Conservation (phyloP, 1,140 invertebrate species). For the Brachionus manjavacas region DNA sequence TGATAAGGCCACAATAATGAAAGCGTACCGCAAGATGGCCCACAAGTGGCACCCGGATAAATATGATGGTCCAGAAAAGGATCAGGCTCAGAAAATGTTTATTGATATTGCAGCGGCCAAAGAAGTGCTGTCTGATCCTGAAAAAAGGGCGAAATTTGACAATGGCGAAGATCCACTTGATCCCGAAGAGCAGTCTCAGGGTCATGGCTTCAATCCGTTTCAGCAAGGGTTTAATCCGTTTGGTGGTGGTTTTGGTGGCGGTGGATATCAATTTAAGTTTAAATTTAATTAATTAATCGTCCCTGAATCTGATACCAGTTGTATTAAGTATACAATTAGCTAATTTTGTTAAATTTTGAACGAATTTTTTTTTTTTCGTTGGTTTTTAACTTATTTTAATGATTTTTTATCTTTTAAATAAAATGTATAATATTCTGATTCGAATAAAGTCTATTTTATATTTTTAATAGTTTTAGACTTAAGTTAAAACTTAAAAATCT, state of each 20-base stretch:
- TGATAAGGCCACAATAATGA: constrained; percentile 88
- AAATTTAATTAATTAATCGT: constrained; percentile 64
- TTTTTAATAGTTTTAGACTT: too few species aligned
- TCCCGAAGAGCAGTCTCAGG: constrained; percentile 69
- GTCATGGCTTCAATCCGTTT: constrained; percentile 58
- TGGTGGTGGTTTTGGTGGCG: constrained; percentile 59
- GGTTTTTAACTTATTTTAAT: background rate
- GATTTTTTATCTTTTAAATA: constrained; percentile 1
- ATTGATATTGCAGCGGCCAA: constrained; percentile 98
- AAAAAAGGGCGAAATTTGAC: constrained; percentile 88
- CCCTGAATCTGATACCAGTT: constrained; percentile 16
- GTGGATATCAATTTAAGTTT: constrained; percentile 88
- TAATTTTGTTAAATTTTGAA: constrained; percentile 14
- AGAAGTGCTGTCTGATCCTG: constrained; percentile 78
- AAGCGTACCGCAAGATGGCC: constrained; percentile 87
- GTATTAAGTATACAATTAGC: background rate
- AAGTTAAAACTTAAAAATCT: background rate
- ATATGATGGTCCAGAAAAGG: constrained; percentile 88
- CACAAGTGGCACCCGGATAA: constrained; percentile 97
- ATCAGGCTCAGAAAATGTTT: constrained; percentile 91
- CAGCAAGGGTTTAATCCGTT: constrained; percentile 70
- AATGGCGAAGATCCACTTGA: constrained; percentile 92
- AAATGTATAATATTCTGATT: background rate
- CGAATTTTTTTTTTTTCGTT: constrained; percentile 19
- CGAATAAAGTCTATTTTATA: background rate